phyloP scores from a whole-genome alignment of 2,888 invertebrate species.

The Troides helena region DNA sequence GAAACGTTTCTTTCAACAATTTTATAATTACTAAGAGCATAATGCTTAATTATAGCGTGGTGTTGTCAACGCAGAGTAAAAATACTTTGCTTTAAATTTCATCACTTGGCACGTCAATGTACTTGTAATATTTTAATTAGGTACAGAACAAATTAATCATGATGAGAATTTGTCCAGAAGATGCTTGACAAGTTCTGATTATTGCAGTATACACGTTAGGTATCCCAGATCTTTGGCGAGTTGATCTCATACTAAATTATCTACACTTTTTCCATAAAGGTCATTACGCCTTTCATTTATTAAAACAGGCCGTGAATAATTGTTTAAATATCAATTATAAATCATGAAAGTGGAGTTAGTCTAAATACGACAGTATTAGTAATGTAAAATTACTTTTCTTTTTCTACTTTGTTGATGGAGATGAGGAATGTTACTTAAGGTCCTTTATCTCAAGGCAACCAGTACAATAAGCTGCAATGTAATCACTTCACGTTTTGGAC shows the following conservation, averaged over 20 bases:
- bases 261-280: neutral
- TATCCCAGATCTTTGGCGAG: neutral
- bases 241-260: neutral
- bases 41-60: constrained; percentile 1
- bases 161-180: neutral
- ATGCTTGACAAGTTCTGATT: neutral
- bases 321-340: no score
- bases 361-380: no score
- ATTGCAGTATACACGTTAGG: neutral
- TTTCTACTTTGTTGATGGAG: no score
- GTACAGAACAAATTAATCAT: neutral
- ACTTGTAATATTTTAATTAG: neutral
- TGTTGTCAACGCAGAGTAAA: constrained; percentile 14
- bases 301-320: no score
- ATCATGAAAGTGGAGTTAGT: no score
- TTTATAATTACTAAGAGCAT: constrained; percentile 3
- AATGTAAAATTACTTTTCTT: no score
- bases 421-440: no score
- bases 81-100: constrained; percentile 7
- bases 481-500: no score
- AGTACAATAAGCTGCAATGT: no score
- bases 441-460: no score
- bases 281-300: no score
- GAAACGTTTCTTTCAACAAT: constrained; percentile 17
- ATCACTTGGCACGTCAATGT: neutral